Evolutionary conservation across 2,888 invertebrate species (phyloP), one percentile per base, ranked within the genome.

Genomic region (Drosophila anomelani): DNA sequence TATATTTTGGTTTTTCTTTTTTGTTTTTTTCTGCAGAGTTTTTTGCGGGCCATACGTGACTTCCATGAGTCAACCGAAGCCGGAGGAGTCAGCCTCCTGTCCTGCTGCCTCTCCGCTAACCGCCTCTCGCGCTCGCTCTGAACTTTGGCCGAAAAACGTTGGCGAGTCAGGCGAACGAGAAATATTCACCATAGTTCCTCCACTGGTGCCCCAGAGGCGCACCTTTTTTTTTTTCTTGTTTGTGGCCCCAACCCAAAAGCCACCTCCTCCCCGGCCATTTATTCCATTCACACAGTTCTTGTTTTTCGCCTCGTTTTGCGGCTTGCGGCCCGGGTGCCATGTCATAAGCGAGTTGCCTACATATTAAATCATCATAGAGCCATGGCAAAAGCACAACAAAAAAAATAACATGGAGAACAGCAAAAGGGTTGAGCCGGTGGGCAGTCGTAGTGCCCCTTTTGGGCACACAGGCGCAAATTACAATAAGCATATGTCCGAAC

Each of bases 121-220:
- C 59, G 41, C 64, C 64, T 54, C 79, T 87, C 82, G 2, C 23
- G 23, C 23, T 85, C 67, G 53, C 80, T 88, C 80, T 85, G 84
- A 85, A 85, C 84, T 85, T 83, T 88, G 79, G 88, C 86, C 86
- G 29, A 78, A 78, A 77, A 82, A 68, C 71, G 80, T 60, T 71
- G 69, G 74, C 70, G 76, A 88, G 80, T 88, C 86, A 83, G 85
- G 84, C 84, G 10, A 84, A 88, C 77, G 66, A 63, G 34, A 75
- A 74, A 68, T 63, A 59, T 55, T 55, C 34, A 47, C 69, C 58
- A 51, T 20, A 81, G 78, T 79, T 61, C 43, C 64, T 43, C 68
- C 26, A 26, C 26, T 43, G 55, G 74, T 64, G 51, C 57, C 54
- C 39, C 32, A 23, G 17, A 71, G 85, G 84, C 88, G 70, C 84